phyloP scores from a whole-genome alignment of 2,113 vertebrate genomes.

The Mastomys coucha region DNA sequence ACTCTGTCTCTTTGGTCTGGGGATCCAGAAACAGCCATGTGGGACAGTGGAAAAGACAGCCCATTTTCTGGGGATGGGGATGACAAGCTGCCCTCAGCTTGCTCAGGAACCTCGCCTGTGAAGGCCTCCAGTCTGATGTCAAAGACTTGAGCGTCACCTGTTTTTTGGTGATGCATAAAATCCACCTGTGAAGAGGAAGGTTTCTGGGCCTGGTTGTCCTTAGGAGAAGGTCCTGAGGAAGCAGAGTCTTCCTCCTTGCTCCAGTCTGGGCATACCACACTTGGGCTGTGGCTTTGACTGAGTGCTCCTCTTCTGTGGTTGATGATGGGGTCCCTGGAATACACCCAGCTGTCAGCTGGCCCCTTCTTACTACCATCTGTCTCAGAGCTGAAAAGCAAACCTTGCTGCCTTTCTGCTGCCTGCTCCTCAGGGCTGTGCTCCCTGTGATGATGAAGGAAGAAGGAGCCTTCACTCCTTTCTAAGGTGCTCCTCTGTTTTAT shows the following conservation, averaged over 20 bases:
- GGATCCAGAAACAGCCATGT: conserved; percentile 53
- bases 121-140: conserved; percentile 72
- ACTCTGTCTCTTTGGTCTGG: conserved; percentile 40
- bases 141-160: conserved; percentile 23
- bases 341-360: conserved; percentile 72
- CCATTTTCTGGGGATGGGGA: conserved; percentile 49
- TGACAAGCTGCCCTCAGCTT: conserved; percentile 21
- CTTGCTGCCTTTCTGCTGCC: conserved; percentile 61
- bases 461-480: conserved; percentile 80
- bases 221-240: conserved; percentile 50
- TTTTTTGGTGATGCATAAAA: conserved; percentile 46
- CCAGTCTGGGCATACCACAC: conserved; percentile 72
- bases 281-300: conserved; percentile 38
- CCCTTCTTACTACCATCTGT: conserved; percentile 47
- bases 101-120: conserved; percentile 14
- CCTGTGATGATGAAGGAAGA: conserved; percentile 87
- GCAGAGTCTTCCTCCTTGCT: conserved; percentile 62
- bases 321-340: not conserved
- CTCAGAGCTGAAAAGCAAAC: conserved; percentile 76
- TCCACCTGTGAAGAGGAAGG: conserved; percentile 86
- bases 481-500: conserved; percentile 61
- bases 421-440: conserved; percentile 63
- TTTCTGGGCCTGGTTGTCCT: conserved; percentile 83
- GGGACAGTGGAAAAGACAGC: conserved; percentile 44
- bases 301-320: conserved; percentile 53